A percentile compares a stretch with the other conserved stretches of the same genome.
Conservation (phyloP, 2,888 invertebrate genomes). For the Actias luna region DNA sequence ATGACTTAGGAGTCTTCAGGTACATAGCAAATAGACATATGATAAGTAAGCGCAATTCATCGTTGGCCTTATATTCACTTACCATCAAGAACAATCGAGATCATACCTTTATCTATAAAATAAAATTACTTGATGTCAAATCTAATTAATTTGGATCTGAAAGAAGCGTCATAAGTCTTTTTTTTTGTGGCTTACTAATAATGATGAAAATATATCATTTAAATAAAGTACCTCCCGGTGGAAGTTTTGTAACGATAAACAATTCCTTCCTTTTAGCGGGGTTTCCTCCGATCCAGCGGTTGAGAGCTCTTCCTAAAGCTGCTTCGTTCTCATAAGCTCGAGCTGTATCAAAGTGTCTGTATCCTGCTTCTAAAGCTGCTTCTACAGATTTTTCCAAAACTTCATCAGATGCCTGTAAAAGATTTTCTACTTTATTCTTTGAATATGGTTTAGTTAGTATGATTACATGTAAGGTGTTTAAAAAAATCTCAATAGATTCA, state of each 20-base stretch:
- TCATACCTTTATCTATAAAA: too few relatives aligned
- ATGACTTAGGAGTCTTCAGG: too few relatives aligned
- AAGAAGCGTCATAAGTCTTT: not conserved
- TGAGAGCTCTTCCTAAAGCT: constrained; percentile 87
- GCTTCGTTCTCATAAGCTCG: constrained; percentile 89
- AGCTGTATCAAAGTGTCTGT: constrained; percentile 92
- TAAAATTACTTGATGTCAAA: too few relatives aligned
- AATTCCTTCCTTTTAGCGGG: constrained; percentile 88
- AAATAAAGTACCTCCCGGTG: constrained; percentile 84
- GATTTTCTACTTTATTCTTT: not conserved
- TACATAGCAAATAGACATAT: too few relatives aligned
- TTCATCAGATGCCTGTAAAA: constrained; percentile 82
- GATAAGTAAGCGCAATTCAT: too few relatives aligned
- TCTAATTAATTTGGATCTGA: too few relatives aligned
- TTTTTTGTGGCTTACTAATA: not conserved
- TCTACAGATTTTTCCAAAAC: constrained; percentile 86
- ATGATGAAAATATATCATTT: not conserved
- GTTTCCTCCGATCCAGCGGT: constrained; percentile 86
- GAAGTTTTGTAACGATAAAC: constrained; percentile 92
- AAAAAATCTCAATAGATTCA: not conserved
- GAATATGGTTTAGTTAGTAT: not conserved
- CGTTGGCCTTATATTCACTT: too few relatives aligned
- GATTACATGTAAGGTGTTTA: not conserved
- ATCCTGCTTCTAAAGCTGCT: constrained; percentile 87
- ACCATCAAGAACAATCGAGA: too few relatives aligned